Evolutionary conservation across 1,140 invertebrate species (phyloP), one percentile per base, ranked within the genome.

Genomic region (Lamellibrachia luymesi): DNA sequence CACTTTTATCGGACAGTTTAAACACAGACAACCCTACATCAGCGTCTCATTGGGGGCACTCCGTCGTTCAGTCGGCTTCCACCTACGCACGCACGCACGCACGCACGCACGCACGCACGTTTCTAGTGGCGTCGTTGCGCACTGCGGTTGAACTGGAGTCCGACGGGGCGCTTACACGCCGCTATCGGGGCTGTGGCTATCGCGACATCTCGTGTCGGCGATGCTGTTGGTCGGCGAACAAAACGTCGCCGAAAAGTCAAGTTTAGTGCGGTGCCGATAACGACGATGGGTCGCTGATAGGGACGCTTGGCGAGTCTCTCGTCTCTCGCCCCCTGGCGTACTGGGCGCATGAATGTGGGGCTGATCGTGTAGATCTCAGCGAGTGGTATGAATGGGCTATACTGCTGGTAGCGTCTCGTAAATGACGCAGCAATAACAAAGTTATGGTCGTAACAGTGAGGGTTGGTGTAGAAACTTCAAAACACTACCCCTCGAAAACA

Each of bases 41-140:
- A 10, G 90, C 6, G 52, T 56, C 64, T 1, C 64, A 80, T 80
- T 0, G 6, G 38, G 38, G 38, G 38, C 38, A 38, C 38, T 38
- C 38, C 38, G 38, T 38, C 38, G 64, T 8, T 4, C 64, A 80
- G 7, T 80, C 13, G 8, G 64, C 17, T 80, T 80, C 64, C 13
- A 91, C 90, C 38, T 91, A 25, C 50, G 49, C 90, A 91, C 90
- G 90, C 90, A 91, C 90, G n/a, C 90, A 91, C 50, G 90, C n/a
- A 5, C 90, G 90, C 90, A 91, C 10, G 90, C 90, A 91, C 50
- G 4, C 90, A 91, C 90, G 90, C n/a, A 91, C 64, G 64, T 80
- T 22, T 80, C 64, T 10, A 17, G 64, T 2, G 64, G 64, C 7
- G 64, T 1, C 8, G 64, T 80, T 8, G 64, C 64, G 64, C 38